Evolutionary conservation across 2,888 invertebrate genomes (phyloP), one percentile per base, ranked within the genome.

Genomic region (Sthenelais limicola): DNA sequence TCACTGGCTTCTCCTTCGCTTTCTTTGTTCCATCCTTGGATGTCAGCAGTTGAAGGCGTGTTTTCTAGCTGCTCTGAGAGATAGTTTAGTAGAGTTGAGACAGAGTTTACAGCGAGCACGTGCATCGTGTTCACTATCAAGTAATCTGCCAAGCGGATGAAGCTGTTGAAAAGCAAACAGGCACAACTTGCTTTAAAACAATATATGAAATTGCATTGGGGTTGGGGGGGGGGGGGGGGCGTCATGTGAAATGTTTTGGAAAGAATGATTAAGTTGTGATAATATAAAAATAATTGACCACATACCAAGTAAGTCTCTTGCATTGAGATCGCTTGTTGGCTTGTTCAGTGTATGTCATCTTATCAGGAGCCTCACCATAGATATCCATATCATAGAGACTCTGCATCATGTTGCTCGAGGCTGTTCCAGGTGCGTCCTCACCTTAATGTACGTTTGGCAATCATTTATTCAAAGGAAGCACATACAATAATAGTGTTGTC

Each of bases 331-430:
- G 91, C 83, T 96, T 96, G 81, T 92, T 92, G 0, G 94, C 94
- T 82, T 95, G 94, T 82, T 95, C 94, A 66, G 94, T 94, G 84
- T 94, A 96, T 3, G 94, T 93, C 91, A 94, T 93, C 78, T 93
- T 93, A 71, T 89, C 88, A 3, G 87, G 85, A 2, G 87, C 87
- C 72, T 88, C 87, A 0, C 85, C 87, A 71, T 87, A 87, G 69
- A 88, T 86, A 77, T 88, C 88, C 84, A 87, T 85, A 76, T 88
- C 88, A 75, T 86, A 87, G 77, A 84, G 84, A 76, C 85, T 85
- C 78, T 85, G 85, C 84, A 85, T 84, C 73, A 84, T 74, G 77
- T 68, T 86, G 75, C 85, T 86, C 26, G 85, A 85, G 26, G 83
- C 84, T 26, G 86, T 86, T n/a, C 86, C 87, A n/a, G 86, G 84